These are phyloP conservation scores for Aplodontia rufa DNA, from an alignment of 2,113 vertebrate species.

Conservation along the genomic window DNA sequence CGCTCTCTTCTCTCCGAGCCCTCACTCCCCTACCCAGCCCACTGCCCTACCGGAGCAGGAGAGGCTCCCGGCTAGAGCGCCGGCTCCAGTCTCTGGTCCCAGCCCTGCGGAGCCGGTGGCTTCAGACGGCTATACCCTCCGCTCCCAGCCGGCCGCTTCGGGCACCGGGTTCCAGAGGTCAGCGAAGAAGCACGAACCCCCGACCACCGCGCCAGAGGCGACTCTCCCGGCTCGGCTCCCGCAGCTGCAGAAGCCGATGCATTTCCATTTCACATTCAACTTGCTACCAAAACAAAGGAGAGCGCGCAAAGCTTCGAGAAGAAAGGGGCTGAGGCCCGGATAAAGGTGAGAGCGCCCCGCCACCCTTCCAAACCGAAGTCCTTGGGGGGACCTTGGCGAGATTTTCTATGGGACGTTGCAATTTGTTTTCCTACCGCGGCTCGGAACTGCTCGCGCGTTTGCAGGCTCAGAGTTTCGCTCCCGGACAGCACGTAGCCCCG, in stretches of 20 bases:
- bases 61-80: accelerated
- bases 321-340: not conserved
- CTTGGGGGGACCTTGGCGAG: not conserved
- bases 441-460: accelerated
- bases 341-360: not conserved
- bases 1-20: not conserved
- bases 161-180: not conserved
- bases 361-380: not conserved
- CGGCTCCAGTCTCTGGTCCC: accelerated
- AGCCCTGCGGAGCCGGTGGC: accelerated
- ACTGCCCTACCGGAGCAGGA: not conserved
- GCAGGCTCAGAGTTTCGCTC: accelerated
- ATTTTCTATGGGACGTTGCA: not conserved
- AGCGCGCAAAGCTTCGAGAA: accelerated
- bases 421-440: not conserved
- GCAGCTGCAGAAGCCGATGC: not conserved
- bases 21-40: too few species aligned
- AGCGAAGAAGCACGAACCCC: not conserved
- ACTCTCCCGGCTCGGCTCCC: not conserved
- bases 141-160: accelerated
- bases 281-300: not conserved
- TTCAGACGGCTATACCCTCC: not conserved
- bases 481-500: accelerated
- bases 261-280: not conserved
- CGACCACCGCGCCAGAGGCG: accelerated